Evolutionary conservation across 2,113 vertebrate species (phyloP).

Genomic region (Python bivittatus): DNA sequence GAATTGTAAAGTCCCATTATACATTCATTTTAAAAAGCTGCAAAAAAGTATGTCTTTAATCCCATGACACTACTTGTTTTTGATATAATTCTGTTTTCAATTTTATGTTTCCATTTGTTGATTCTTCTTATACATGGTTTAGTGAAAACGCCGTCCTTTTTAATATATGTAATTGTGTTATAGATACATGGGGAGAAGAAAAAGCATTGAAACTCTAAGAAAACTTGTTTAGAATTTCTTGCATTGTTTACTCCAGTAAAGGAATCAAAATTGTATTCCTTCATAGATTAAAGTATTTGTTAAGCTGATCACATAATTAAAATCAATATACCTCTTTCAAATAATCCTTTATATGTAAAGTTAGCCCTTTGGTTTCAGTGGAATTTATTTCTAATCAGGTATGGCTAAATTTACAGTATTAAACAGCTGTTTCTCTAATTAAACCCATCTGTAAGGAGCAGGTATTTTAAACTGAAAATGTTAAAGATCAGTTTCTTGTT

Average conservation of each 20-base stretch:
- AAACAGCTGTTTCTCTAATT: not conserved
- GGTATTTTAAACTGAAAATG: not conserved
- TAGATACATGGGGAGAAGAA: not conserved
- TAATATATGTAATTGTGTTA: not conserved
- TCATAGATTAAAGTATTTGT: not conserved
- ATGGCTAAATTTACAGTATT: not conserved
- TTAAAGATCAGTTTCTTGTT: not conserved
- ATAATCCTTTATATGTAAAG: no score
- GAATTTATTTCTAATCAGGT: not conserved
- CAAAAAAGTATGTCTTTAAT: constrained; percentile 25
- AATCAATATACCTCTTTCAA: not conserved
- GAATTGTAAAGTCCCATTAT: constrained; percentile 34
- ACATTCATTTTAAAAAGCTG: constrained; percentile 16
- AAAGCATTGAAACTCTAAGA: not conserved
- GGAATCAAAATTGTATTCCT: not conserved
- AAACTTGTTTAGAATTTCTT: not conserved
- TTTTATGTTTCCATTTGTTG: not conserved
- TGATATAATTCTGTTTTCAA: constrained; percentile 32
- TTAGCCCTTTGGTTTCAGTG: not conserved
- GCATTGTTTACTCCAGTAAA: not conserved
- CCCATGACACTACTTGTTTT: constrained; percentile 14
- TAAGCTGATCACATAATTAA: not conserved
- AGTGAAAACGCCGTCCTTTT: not conserved
- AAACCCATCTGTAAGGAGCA: not conserved
- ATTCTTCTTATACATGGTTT: not conserved